These are phyloP conservation scores for Pteruthius melanotis DNA, from an alignment of 2,113 vertebrate species.

Conservation along the genomic window DNA sequence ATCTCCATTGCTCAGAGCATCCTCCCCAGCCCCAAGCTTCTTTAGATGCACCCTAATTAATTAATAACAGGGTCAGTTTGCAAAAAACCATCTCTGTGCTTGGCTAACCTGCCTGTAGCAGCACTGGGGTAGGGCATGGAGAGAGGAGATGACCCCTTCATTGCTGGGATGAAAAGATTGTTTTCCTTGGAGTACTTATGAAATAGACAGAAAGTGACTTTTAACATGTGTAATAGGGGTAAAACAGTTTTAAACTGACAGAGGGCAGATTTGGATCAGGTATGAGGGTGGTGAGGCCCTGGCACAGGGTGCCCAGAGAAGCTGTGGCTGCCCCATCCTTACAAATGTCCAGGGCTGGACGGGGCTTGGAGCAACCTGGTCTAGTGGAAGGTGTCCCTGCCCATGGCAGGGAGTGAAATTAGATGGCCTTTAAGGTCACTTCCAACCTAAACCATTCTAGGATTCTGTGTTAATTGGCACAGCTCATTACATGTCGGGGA, in stretches of 20 bases:
- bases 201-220: not conserved
- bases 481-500: not conserved
- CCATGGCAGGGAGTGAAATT: not conserved
- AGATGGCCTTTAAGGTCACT: not conserved
- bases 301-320: not conserved
- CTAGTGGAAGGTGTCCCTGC: not conserved
- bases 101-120: not conserved
- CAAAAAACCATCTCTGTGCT: not conserved
- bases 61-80: not conserved
- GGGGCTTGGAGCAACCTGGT: not conserved
- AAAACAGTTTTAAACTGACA: not conserved
- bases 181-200: not conserved
- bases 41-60: not conserved
- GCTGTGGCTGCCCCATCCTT: not conserved
- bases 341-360: not conserved
- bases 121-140: accelerated
- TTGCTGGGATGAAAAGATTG: not conserved
- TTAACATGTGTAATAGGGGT: not conserved
- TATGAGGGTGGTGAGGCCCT: not conserved
- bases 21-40: not conserved
- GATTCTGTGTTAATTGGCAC: not conserved
- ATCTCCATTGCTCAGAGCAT: not conserved
- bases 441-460: not conserved
- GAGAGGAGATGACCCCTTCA: accelerated
- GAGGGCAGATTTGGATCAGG: not conserved